phyloP scores from a whole-genome alignment of 2,797 vertebrate species.

The Calcarius lapponicus region DNA sequence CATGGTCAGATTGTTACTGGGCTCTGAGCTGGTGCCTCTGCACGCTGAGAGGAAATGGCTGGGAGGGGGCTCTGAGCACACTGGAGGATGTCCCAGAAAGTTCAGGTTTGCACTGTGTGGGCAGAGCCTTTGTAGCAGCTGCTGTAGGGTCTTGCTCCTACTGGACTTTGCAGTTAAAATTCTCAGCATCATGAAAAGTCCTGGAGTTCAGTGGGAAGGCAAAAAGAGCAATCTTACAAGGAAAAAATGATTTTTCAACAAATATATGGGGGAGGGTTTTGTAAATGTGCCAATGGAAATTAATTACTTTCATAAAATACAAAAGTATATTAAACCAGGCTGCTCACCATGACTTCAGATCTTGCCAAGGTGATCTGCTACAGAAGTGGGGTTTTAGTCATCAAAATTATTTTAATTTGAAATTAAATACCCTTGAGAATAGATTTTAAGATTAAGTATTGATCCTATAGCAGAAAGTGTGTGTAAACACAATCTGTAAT shows the following conservation, averaged over 20 bases:
- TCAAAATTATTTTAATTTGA: slow-evolving; percentile 31
- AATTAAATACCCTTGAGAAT: neutral
- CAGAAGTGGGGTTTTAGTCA: neutral
- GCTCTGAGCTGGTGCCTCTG: neutral
- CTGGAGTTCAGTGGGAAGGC: neutral
- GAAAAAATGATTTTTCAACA: neutral
- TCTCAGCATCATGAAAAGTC: neutral
- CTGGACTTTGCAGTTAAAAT: neutral
- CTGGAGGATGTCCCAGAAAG: neutral
- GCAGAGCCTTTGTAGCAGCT: neutral
- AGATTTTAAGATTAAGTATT: slow-evolving; percentile 20
- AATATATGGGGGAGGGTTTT: neutral
- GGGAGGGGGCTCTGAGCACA: neutral
- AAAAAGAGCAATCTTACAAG: neutral
- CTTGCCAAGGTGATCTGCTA: slow-evolving; percentile 1
- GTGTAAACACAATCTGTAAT: neutral
- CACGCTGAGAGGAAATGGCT: neutral
- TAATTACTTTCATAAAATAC: neutral
- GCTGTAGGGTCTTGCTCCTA: neutral
- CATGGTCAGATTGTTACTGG: neutral
- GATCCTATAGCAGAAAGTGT: neutral
- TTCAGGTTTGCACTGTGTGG: neutral
- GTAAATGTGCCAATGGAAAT: neutral
- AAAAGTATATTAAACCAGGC: neutral
- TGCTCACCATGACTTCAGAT: neutral